phyloP scores from a whole-genome alignment of 2,113 vertebrate species.

The Ptilonorhynchus violaceus region DNA sequence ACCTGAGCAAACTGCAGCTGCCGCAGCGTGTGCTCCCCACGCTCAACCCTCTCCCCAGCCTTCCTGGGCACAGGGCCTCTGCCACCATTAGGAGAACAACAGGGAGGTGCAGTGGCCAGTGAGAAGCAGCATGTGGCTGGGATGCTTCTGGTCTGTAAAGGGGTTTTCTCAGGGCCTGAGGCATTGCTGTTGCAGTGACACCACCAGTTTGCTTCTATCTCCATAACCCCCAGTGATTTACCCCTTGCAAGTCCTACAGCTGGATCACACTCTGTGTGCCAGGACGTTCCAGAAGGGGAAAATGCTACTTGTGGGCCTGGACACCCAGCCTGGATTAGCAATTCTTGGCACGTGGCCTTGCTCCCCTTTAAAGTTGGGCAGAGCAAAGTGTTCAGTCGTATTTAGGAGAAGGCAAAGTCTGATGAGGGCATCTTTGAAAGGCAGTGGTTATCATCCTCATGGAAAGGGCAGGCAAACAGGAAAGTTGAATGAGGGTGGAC shows the following conservation, averaged over 20 bases:
- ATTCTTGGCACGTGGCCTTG: not conserved
- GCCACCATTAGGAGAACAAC: not conserved
- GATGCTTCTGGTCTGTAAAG: not conserved
- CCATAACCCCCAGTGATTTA: not conserved
- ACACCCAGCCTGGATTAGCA: not conserved
- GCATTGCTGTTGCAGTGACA: not conserved
- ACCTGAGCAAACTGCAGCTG: not conserved
- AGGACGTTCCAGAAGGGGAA: not conserved
- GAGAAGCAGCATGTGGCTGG: fast-evolving
- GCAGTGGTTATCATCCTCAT: not conserved
- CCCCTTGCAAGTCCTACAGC: not conserved
- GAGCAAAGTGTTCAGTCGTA: not conserved
- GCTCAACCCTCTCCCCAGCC: not conserved
- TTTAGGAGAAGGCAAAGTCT: not conserved
- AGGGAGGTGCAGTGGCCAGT: not conserved
- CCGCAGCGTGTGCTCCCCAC: fast-evolving
- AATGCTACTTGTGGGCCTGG: not conserved
- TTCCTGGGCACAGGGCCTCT: not conserved
- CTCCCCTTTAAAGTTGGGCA: not conserved
- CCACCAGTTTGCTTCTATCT: not conserved
- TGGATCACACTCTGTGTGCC: not conserved
- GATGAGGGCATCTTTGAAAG: not conserved
- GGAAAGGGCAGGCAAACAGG: not conserved
- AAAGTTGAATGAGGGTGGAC: not conserved
- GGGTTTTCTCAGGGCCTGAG: not conserved